These are phyloP conservation scores for Tragelaphus eurycerus DNA, from an alignment of 2,797 vertebrate genomes.

Conservation along the genomic window DNA sequence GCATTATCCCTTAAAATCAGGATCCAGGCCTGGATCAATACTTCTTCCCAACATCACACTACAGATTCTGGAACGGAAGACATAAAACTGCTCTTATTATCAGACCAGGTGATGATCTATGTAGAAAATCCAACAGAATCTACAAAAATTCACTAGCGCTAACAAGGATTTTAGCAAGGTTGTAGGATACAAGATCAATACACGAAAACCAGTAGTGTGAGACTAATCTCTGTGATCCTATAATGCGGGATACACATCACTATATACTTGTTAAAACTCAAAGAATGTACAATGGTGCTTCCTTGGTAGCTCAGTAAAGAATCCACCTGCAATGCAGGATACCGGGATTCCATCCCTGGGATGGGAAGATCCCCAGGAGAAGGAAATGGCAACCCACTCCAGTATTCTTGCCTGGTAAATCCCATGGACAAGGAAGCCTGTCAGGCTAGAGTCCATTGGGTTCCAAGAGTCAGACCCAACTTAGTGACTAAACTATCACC, in stretches of 20 bases:
- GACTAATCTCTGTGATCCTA: not conserved
- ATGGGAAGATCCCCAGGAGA: not conserved
- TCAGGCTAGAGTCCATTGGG: not conserved
- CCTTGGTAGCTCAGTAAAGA: not conserved
- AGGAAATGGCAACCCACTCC: not conserved
- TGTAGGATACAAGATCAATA: not conserved
- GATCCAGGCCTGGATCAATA: not conserved
- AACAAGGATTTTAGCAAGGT: not conserved
- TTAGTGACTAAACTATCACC: not conserved
- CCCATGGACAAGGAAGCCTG: not conserved
- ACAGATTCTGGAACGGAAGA: not conserved
- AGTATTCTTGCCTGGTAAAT: not conserved
- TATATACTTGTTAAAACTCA: not conserved
- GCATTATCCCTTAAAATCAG: not conserved
- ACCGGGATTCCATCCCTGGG: not conserved
- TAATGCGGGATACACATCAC: not conserved
- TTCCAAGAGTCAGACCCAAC: not conserved
- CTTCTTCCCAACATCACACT: not conserved
- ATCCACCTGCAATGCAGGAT: not conserved
- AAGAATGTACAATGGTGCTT: not conserved
- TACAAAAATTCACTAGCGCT: not conserved
- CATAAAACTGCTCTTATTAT: not conserved
- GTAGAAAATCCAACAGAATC: not conserved
- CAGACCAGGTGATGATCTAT: not conserved
- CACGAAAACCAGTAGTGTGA: not conserved